Base-by-base conservation (phyloP, 1,140 invertebrate species). In the Archivesica marissinica region DNA sequence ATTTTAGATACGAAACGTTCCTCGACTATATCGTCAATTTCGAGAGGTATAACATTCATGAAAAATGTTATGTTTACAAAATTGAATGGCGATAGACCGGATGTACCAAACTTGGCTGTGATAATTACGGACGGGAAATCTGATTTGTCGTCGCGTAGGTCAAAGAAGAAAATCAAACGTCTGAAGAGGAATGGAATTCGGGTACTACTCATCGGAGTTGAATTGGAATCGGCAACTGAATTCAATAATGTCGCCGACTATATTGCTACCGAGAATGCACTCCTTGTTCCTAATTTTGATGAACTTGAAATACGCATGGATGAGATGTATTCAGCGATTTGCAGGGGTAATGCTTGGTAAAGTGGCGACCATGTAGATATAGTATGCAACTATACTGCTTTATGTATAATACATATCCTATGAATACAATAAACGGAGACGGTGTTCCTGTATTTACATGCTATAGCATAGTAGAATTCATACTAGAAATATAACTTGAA, bases 91-190 rank as follows among this genome's bases (percentile, higher is more conserved):
- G 52, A 83, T n/a, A 23, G 80, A 30, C 13, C 30, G 20, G 25
- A 61, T 75, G 70, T 50, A 3, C 35, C 11, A 33, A 75, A 83
- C 38, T 20, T 83, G 20, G 80, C 50, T 2, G 35, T 83, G 0
- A 75, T 83, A 39, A 61, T 83, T 25, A 74, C 80, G 30, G 80
- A 83, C 35, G 80, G 80, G 6, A 39, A 74, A 28, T 47, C 68
- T 20, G 44, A 61, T 28, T 25, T 83, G 0, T 25, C 70, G 7
- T 30, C 41, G 81, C n/a, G 39, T 11, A 86, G 76, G 25, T 13
- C 35, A 2, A 20, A 23, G 17, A 33, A 56, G 25, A 52, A 41
- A 0, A 20, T 61, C 0, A 52, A 56, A 59, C 41, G 35, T 28
- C 11, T 61, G 7, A 30, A 59, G 25, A 23, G 11, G 54, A 25